Evolutionary conservation across 2,797 vertebrate species (phyloP), one percentile per base, ranked within the genome.

Genomic region (Babyrousa celebensis): DNA sequence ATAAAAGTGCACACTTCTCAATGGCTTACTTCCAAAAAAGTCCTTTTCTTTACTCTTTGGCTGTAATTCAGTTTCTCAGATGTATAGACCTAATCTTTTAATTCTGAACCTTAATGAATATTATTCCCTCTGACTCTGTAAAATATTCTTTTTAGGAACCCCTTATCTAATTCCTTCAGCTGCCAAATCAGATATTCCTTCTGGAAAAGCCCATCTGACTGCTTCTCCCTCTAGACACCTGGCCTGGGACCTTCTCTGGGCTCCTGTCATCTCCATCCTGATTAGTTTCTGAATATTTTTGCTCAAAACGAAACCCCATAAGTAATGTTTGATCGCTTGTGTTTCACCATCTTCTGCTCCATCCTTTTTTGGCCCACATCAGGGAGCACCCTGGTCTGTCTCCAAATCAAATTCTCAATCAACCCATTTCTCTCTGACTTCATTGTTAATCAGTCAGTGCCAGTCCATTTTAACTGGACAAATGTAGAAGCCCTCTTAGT

Each of bases 31-130:
- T 85, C 11, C 11, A 32, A 25, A 68, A 94, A 68, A 94, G 36
- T 60, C n/a, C 52, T 83, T 79, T 93, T 25, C 74, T 92, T 25
- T 89, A 21, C 36, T 74, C 14, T 21, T 78, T 17, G 54, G 23
- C 65, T 6, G 15, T 92, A 65, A 25, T 88, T 43, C 62, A 72
- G n/a, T 20, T 65, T 95, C 15, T 79, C 65, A 52, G 18, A 29
- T 78, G 25, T 56, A 5, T 32, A 52, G 40, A 77, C 14, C 11
- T 68, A 12, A 23, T 70, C 36, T 67, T 80, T 86, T 40, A 21
- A 29, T 77, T 96, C 54, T n/a, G 62, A 82, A 16, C 29, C 63
- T 91, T 79, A 1, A 0, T 71, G 72, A 72, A 8, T 60, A 12
- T 63, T 52, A 36, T 68, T 85, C 43, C 29, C n/a, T 82, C 25